Evolutionary conservation across 2,113 vertebrate genomes (phyloP), one percentile per base, ranked within the genome.

Genomic region (Oxyura jamaicensis): DNA sequence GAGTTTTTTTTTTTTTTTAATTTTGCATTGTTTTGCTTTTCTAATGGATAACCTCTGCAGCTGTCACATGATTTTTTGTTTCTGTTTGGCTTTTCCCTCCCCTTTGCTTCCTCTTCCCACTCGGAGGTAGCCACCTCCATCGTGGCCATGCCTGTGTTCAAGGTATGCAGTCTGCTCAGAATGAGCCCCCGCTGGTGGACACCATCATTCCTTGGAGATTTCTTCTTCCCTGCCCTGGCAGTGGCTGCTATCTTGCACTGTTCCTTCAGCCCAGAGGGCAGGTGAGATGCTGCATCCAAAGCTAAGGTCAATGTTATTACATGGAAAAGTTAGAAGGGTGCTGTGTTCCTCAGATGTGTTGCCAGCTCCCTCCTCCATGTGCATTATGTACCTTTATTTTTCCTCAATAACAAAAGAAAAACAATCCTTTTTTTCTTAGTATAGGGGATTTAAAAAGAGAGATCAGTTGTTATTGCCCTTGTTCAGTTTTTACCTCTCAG

Each of bases 361-460:
- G 96, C 98, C 97, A 97, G 98, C 98, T 98, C 98, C 97, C 94
- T 95, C 96, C 96, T 98, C 97, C 98, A 96, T 96, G 95, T 97
- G 87, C 44, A 91, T 92, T 88, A 31, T 94, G 86, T 93, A 48
- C 76, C 58, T 86, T 95, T 89, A 44, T 79, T 73, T 65, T 91
- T 77, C 77, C 29, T 48, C 29, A 52, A 18, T 92, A 89, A 35
- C 26, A 58, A 72, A 94, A 84, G 15, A 19, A 80, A 95, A 94
- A 12, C 81, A 90, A 80, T 17, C 50, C 56, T 65, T 94, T 91
- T 90, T 95, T 71, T 82, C 87, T 77, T 74, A 60, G 16, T 87
- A 44, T 63, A 67, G 55, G 85, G 73, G 25, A 62, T 91, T 73
- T 71, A 33, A 58, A 92, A 75, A 96, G 55, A 90, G 78, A 65